Evolutionary conservation across 2,113 vertebrate genomes (phyloP).

Genomic region (Notechis scutatus): DNA sequence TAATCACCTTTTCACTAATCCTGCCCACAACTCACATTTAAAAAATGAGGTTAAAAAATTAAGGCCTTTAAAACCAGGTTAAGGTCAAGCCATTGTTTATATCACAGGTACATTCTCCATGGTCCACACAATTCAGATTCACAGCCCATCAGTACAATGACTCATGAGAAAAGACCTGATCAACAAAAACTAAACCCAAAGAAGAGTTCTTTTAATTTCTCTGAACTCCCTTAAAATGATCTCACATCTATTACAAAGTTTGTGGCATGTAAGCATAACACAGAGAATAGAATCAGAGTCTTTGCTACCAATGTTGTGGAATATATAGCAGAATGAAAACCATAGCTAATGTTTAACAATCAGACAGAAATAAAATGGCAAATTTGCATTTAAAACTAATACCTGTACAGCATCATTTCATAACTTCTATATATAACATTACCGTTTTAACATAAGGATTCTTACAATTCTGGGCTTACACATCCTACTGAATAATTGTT

Average conservation of each 20-base stretch:
- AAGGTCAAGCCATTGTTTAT: neutral
- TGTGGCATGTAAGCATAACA: neutral
- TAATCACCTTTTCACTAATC: neutral
- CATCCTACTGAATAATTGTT: neutral
- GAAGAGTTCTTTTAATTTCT: neutral
- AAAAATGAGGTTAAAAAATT: neutral
- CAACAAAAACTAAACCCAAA: neutral
- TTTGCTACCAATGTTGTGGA: neutral
- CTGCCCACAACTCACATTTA: neutral
- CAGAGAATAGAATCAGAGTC: neutral
- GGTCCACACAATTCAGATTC: neutral
- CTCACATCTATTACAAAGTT: neutral
- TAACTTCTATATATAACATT: neutral
- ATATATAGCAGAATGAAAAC: neutral
- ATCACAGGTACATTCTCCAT: neutral
- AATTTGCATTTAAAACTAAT: neutral
- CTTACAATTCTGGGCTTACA: neutral
- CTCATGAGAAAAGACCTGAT: neutral
- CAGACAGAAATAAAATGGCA: neutral
- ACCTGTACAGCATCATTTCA: neutral
- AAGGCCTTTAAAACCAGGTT: neutral
- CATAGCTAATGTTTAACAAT: neutral
- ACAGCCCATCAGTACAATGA: neutral
- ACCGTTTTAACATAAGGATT: neutral
- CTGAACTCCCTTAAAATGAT: neutral